Percentiles rank a stretch among this genome's conserved stretches.
These are phyloP conservation scores for Acanthochromis polyacanthus DNA, from an alignment of 2,113 vertebrate species.

Conservation along the genomic window DNA sequence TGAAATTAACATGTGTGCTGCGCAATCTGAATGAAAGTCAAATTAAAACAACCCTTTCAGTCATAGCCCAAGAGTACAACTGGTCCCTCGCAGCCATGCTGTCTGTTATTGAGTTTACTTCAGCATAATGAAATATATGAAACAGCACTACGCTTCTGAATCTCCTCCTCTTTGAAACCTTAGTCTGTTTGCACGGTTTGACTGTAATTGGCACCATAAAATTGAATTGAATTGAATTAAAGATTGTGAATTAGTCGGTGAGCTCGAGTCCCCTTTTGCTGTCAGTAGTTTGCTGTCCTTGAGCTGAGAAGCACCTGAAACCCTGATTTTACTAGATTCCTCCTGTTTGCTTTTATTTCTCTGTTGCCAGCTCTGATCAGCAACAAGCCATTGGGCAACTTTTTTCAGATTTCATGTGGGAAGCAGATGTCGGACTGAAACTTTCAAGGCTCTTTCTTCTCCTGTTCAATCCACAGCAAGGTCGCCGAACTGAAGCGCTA, in stretches of 20 bases:
- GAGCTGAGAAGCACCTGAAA: no score
- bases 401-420: conserved; percentile 5
- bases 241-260: no score
- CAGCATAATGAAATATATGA: conserved; percentile 2
- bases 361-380: conserved; percentile 1
- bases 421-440: conserved; percentile 18
- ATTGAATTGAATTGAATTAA: no score
- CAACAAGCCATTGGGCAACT: conserved; percentile 20
- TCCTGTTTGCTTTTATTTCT: neutral
- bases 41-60: neutral
- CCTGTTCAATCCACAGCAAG: conserved; percentile 46
- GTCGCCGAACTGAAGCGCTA: conserved; percentile 64
- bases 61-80: neutral
- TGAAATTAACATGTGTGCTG: neutral
- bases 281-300: no score
- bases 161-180: neutral
- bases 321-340: no score
- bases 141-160: neutral
- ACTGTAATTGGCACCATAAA: no score
- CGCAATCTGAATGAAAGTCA: neutral
- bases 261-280: no score
- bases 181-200: no score
- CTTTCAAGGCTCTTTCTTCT: conserved; percentile 42
- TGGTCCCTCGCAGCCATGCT: neutral
- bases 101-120: conserved; percentile 10